These are phyloP conservation scores for Scrobipalpa costella DNA, from an alignment of 2,888 invertebrate genomes.

Conservation along the genomic window DNA sequence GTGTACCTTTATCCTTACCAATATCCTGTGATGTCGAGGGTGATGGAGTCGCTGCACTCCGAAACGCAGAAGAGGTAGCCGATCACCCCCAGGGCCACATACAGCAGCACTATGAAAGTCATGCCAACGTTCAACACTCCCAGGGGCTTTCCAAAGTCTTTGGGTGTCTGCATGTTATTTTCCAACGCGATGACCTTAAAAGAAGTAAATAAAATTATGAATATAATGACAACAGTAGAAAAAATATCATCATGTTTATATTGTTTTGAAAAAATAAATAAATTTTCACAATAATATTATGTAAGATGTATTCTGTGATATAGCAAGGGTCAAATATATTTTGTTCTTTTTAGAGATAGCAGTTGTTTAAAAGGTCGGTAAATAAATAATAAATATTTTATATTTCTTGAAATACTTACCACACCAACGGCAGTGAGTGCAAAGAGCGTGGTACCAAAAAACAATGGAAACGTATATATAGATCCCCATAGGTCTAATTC, in stretches of 20 bases:
- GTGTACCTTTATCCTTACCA: not conserved
- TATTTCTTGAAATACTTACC: conserved; percentile 81
- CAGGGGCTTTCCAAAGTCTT: conserved; percentile 86
- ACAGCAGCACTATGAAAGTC: conserved; percentile 87
- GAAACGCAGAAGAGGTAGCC: conserved; percentile 92
- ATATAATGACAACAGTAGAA: too few relatives aligned
- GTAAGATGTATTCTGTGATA: too few relatives aligned
- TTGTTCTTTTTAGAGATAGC: too few relatives aligned
- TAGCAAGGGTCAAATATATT: too few relatives aligned
- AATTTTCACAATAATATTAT: too few relatives aligned
- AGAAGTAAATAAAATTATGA: conserved; percentile 11
- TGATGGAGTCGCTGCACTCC: conserved; percentile 86
- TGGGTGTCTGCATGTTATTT: conserved; percentile 93
- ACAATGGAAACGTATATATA: conserved; percentile 83
- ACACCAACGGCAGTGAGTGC: conserved; percentile 92
- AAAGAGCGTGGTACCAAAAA: conserved; percentile 94
- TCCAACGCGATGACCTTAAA: conserved; percentile 92
- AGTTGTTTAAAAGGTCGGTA: not conserved
- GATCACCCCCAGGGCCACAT: conserved; percentile 89
- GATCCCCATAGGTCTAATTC: conserved; percentile 69
- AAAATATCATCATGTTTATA: too few relatives aligned
- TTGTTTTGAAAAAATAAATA: too few relatives aligned
- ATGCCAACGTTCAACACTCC: conserved; percentile 93
- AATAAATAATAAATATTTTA: too few relatives aligned
- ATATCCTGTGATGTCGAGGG: conserved; percentile 84